Conservation (phyloP, 2,888 invertebrate genomes). For the Dyspetes luteomarginatus region DNA sequence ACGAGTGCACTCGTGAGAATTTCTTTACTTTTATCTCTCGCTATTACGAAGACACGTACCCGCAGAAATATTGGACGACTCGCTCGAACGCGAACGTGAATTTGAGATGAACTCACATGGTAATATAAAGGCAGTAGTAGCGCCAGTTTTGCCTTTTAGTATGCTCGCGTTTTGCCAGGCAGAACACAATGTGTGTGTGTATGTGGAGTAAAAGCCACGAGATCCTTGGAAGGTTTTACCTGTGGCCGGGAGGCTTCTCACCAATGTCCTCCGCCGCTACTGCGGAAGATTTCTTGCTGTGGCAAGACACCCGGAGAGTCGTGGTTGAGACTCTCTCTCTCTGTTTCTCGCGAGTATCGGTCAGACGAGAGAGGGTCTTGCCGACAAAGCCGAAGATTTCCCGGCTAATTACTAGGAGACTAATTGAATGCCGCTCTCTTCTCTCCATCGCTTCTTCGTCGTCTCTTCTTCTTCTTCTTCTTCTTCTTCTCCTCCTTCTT, state of each 20-base stretch:
- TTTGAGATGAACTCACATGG: too few species aligned
- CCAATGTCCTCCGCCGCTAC: slow-evolving; percentile 42
- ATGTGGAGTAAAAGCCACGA: background rate
- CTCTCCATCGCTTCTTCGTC: slow-evolving; percentile 59
- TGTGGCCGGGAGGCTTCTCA: slow-evolving; percentile 33
- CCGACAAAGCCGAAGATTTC: slow-evolving; percentile 82
- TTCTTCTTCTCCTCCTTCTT: slow-evolving; percentile 35
- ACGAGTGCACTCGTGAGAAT: slow-evolving; percentile 26
- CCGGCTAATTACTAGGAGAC: slow-evolving; percentile 83
- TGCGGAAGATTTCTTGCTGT: slow-evolving; percentile 1
- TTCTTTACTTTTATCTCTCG: slow-evolving; percentile 1
- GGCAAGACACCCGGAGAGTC: too few species aligned
- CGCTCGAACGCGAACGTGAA: too few species aligned
- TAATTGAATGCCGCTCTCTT: slow-evolving; percentile 82
- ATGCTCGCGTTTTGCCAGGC: too few species aligned
- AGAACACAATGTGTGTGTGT: background rate
- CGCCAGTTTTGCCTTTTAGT: too few species aligned
- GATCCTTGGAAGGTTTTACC: slow-evolving; percentile 10
- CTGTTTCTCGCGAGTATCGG: slow-evolving; percentile 70
- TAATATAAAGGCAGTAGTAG: too few species aligned
- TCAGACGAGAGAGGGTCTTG: slow-evolving; percentile 75
- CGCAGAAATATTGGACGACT: background rate
- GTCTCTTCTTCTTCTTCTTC: slow-evolving; percentile 35
- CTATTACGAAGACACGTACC: slow-evolving; percentile 32
- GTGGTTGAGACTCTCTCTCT: too few species aligned